These are phyloP conservation scores for Atrina japonica DNA, from an alignment of 2,888 invertebrate genomes.

Conservation along the genomic window DNA sequence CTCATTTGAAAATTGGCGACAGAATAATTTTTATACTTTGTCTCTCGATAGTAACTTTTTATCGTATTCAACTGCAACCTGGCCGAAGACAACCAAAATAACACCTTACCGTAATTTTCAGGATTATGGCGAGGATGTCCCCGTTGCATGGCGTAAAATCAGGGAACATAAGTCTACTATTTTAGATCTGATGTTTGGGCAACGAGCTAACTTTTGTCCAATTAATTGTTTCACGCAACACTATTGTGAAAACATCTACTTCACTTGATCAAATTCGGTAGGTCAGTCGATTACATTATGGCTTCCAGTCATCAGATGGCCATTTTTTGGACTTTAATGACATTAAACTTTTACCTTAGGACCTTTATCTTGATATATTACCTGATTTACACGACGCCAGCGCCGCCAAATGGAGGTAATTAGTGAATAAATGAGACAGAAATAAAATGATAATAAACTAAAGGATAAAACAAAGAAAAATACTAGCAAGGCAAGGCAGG, in stretches of 20 bases:
- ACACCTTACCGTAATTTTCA: constrained; percentile 37
- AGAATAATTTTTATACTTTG: constrained; percentile 43
- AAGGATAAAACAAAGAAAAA: constrained; percentile 14
- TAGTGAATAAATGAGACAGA: too few relatives aligned
- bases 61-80: constrained; percentile 30
- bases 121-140: constrained; percentile 20
- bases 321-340: constrained; percentile 50
- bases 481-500: too few relatives aligned
- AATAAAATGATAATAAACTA: too few relatives aligned
- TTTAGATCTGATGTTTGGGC: constrained; percentile 44
- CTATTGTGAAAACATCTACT: constrained; percentile 44
- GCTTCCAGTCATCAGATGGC: constrained; percentile 44
- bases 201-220: constrained; percentile 40
- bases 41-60: constrained; percentile 47
- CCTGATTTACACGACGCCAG: constrained; percentile 52
- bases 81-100: constrained; percentile 38
- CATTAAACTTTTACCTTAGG: constrained; percentile 49
- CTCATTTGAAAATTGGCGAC: constrained; percentile 45
- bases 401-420: too few relatives aligned
- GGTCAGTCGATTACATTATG: constrained; percentile 47
- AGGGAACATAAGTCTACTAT: constrained; percentile 46
- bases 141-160: constrained; percentile 24
- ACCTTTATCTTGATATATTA: constrained; percentile 51
- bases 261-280: constrained; percentile 40
- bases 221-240: constrained; percentile 42